A percentile compares a stretch with the other conserved stretches of the same genome.
Evolutionary conservation across 1,140 invertebrate genomes (phyloP).

Genomic region (Psix sp.): DNA sequence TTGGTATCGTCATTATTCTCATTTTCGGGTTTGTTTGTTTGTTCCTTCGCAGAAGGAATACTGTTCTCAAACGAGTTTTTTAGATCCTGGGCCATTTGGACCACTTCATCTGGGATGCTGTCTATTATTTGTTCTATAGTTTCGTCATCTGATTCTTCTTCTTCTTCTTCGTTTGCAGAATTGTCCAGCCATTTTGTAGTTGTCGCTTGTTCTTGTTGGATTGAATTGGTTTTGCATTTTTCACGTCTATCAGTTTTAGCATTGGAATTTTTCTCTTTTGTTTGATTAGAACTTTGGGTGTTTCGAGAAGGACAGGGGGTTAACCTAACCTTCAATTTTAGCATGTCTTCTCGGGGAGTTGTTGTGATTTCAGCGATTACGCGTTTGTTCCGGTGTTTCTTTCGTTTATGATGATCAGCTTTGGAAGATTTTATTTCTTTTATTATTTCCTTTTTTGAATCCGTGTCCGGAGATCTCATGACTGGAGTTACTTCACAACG

Average conservation of each 20-base stretch:
- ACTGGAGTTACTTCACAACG: conserved; percentile 72
- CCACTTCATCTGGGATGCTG: conserved; percentile 68
- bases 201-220: conserved; percentile 52
- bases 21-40: conserved; percentile 24
- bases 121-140: conserved; percentile 70
- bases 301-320: conserved; percentile 69
- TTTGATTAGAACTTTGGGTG: conserved; percentile 56
- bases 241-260: conserved; percentile 62
- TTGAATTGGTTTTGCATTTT: conserved; percentile 58
- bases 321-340: conserved; percentile 70
- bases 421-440: conserved; percentile 60
- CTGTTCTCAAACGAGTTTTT: conserved; percentile 23
- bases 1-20: too few relatives aligned
- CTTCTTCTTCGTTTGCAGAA: too few relatives aligned
- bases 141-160: conserved; percentile 45
- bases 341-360: conserved; percentile 68
- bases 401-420: conserved; percentile 69
- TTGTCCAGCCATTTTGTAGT: conserved; percentile 25
- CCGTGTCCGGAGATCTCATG: conserved; percentile 64
- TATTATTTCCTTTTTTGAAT: conserved; percentile 33
- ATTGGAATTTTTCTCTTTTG: conserved; percentile 72
- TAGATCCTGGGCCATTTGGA: conserved; percentile 59
- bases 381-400: conserved; percentile 69
- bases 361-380: conserved; percentile 73
- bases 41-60: conserved; percentile 5